Base-by-base conservation (phyloP, 2,113 vertebrate species). In the Entomyzon cyanotis region DNA sequence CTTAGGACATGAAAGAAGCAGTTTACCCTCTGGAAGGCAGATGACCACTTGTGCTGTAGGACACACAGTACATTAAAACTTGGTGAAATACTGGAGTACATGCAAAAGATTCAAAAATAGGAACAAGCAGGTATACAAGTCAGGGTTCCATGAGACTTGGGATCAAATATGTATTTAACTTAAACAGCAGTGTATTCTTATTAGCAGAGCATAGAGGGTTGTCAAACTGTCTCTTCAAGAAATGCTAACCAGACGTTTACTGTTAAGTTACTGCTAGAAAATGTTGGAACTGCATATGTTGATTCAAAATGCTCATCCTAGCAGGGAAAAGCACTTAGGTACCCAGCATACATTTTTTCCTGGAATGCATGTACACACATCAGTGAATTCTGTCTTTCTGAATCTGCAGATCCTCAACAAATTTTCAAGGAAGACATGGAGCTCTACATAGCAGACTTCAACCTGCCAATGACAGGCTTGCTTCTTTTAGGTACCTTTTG, bases 231-330 rank as follows among this genome's bases (percentile, higher is more conserved):
- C 93, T 95, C 83, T 77, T 77, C 59, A 74, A 74, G 78, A 96
- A 95, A 94, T 55, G 85, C 23, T 92, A 94, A 95, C 87, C 94
- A 96, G 93, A 95, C 46, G 28, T 91, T 95, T 80, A 93, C 93
- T 76, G 78, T 56, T 89, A 95, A 95, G 84, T 68, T 87, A 93
- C 67, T 85, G 63, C 75, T 85, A 83, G 59, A 88, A 84, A 93
- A 85, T 50, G 55, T 12, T 88, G 67, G 60, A 95, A 89, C 67
- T 74, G 79, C 87, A 78, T 93, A 90, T 90, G 90, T 90, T 90
- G 67, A 89, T 93, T 94, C 82, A 94, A 93, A 88, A 91, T 95
- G 75, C 85, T 95, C 89, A 95, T 87, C 63, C 58, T 90, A 95
- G 63, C 84, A 93, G 39, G 30, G 75, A 86, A 93, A 96, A 90